These are phyloP conservation scores for Gnatocerus cornutus DNA, from an alignment of 2,888 invertebrate species.

Conservation along the genomic window DNA sequence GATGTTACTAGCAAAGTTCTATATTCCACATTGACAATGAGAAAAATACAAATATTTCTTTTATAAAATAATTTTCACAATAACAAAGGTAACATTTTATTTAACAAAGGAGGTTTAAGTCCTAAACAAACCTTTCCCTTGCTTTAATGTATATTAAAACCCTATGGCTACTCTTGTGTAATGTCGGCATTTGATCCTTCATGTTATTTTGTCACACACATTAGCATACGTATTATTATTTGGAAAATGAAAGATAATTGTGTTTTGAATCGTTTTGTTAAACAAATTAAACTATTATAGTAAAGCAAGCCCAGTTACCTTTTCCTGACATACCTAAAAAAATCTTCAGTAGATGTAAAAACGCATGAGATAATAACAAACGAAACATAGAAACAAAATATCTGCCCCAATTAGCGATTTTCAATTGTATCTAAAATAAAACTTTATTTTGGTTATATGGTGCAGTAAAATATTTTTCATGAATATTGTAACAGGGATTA, in stretches of 20 bases:
- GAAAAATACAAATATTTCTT: not conserved
- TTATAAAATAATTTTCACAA: conserved; percentile 8
- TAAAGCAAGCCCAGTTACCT: no score
- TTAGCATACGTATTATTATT: conserved; percentile 2
- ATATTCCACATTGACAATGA: conserved; percentile 1
- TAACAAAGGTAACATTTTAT: conserved; percentile 14
- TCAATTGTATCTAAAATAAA: no score
- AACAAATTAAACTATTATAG: no score
- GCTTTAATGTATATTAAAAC: not conserved
- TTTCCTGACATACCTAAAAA: no score
- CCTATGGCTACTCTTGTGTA: conserved; percentile 8
- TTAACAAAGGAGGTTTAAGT: conserved; percentile 5
- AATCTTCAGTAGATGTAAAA: no score
- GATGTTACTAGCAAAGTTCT: conserved; percentile 18
- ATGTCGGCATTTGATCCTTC: not conserved
- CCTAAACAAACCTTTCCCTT: conserved; percentile 13
- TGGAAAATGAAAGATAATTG: not conserved
- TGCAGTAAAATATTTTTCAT: no score
- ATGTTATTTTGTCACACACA: conserved; percentile 9
- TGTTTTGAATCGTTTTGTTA: not conserved
- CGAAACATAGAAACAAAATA: no score
- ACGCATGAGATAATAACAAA: no score
- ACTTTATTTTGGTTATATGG: no score
- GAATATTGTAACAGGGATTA: not conserved
- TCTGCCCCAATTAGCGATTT: no score